Evolutionary conservation across 2,888 invertebrate genomes (phyloP).

Genomic region (Drosophila affinis): DNA sequence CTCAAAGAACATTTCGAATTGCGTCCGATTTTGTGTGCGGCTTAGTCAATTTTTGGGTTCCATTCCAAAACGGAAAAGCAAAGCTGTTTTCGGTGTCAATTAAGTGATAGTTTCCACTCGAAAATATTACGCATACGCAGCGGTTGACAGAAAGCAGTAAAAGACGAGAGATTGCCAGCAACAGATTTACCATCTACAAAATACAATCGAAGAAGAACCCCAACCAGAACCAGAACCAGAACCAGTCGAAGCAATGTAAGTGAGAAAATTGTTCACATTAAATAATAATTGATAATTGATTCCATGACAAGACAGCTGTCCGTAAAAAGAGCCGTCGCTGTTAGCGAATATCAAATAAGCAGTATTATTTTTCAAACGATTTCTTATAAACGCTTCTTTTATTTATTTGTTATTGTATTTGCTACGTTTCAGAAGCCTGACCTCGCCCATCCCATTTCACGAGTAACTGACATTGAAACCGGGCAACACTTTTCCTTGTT

Average conservation of each 20-base stretch:
- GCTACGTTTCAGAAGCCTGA: constrained; percentile 16
- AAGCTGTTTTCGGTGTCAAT: constrained; percentile 61
- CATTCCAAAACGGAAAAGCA: constrained; percentile 8
- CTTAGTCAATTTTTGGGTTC: constrained; percentile 43
- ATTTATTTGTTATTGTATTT: background rate
- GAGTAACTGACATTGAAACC: constrained; percentile 33
- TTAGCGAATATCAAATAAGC: too few species aligned
- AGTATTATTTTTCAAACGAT: background rate
- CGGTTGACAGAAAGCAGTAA: constrained; percentile 16
- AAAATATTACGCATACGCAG: constrained; percentile 49
- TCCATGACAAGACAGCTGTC: too few species aligned
- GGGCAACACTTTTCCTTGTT: background rate
- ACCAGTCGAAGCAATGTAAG: constrained; percentile 55
- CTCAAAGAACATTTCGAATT: constrained; percentile 23
- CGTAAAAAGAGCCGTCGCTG: too few species aligned
- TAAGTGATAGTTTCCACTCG: constrained; percentile 43
- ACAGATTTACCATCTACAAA: constrained; percentile 15
- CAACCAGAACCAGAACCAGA: background rate
- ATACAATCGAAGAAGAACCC: constrained; percentile 25
- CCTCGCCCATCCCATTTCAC: constrained; percentile 25
- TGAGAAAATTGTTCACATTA: too few species aligned
- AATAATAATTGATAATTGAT: too few species aligned
- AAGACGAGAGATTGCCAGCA: constrained; percentile 5
- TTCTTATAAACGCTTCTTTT: background rate
- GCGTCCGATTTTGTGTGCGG: constrained; percentile 6